Evolutionary conservation across 2,113 vertebrate species (phyloP).

Genomic region (Coryphaenoides rupestris): DNA sequence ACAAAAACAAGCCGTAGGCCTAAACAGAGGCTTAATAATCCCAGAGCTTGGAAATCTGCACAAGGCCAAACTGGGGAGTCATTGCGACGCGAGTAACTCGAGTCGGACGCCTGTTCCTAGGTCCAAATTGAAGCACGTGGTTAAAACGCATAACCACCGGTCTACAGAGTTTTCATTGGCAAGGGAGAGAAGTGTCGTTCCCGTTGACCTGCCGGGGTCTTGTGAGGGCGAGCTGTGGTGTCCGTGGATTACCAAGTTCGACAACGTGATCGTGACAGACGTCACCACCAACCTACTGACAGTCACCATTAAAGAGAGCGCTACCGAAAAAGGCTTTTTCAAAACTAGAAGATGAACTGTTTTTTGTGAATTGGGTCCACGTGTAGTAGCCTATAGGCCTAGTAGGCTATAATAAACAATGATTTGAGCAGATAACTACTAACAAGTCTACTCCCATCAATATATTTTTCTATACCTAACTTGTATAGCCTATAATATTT

Average conservation of each 20-base stretch:
- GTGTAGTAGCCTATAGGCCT: too few species aligned
- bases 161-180: constrained; percentile 5
- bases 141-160: constrained; percentile 17
- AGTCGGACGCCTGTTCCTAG: constrained; percentile 66
- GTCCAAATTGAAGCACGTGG: constrained; percentile 60
- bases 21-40: not conserved
- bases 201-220: constrained; percentile 73
- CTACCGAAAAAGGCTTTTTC: constrained; percentile 96
- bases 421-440: constrained; percentile 3
- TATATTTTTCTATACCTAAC: constrained; percentile 57
- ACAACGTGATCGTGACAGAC: constrained; percentile 93
- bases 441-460: constrained; percentile 33
- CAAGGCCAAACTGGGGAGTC: constrained; percentile 19
- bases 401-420: too few species aligned
- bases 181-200: constrained; percentile 23
- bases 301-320: constrained; percentile 96
- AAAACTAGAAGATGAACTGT: constrained; percentile 85
- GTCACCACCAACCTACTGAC: constrained; percentile 96
- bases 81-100: constrained; percentile 65
- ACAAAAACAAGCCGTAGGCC: constrained; percentile 29
- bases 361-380: not conserved
- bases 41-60: constrained; percentile 20
- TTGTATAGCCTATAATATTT: constrained; percentile 33
- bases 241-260: constrained; percentile 83
- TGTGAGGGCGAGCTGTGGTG: constrained; percentile 82